A percentile compares a stretch with the other conserved stretches of the same genome.
Conservation (phyloP, 30 jellyfish, hydroid and myxozoan species). For the Catostylus mosaicus region DNA sequence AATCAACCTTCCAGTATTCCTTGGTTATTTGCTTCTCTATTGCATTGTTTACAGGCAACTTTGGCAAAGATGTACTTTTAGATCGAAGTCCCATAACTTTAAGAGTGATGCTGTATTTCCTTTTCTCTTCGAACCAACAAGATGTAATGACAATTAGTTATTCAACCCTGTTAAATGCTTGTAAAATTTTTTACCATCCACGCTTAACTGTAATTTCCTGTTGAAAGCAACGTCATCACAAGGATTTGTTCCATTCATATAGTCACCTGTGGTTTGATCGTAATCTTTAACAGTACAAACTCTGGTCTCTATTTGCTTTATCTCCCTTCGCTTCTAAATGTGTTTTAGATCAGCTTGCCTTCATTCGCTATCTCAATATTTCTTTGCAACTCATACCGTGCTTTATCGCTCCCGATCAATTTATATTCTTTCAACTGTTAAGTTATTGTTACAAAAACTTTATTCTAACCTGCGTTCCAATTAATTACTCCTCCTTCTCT, state of each 20-base stretch:
- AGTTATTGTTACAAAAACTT: too few relatives aligned
- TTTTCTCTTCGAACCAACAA: too few relatives aligned
- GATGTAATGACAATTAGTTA: too few relatives aligned
- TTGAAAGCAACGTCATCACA: neutral
- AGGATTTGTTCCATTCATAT: neutral
- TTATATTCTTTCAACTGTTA: too few relatives aligned
- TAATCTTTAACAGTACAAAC: neutral
- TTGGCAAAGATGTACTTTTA: conserved; percentile 50
- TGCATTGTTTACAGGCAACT: conserved; percentile 9
- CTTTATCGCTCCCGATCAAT: too few relatives aligned
- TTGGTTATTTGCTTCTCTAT: neutral
- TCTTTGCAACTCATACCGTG: too few relatives aligned
- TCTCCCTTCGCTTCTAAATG: too few relatives aligned
- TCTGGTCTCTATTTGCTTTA: too few relatives aligned
- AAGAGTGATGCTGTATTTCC: too few relatives aligned
- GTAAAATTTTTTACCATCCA: neutral
- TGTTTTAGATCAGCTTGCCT: too few relatives aligned
- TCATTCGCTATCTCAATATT: too few relatives aligned
- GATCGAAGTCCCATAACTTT: too few relatives aligned
- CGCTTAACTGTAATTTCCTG: neutral
- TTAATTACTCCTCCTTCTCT: conserved; percentile 19
- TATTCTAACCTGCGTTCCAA: neutral
- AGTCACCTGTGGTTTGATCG: neutral
- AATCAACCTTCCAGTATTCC: neutral
- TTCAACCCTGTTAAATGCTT: neutral